Percentiles rank a stretch among this genome's conserved stretches.
These are phyloP conservation scores for Phaenicophaeus curvirostris DNA, from an alignment of 2,797 vertebrate genomes.

Conservation along the genomic window DNA sequence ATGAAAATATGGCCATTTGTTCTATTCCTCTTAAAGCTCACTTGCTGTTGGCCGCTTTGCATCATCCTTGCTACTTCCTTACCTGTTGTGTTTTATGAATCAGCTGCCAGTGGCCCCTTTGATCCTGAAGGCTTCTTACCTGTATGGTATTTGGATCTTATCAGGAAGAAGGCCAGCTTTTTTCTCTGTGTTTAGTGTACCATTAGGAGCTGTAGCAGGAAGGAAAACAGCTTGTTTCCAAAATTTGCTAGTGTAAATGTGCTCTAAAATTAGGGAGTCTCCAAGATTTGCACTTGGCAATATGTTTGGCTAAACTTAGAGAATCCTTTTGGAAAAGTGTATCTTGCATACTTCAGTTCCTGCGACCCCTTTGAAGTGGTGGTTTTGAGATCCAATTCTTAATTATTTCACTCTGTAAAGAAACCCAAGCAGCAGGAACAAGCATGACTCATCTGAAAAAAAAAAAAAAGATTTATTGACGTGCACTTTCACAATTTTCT, in stretches of 20 bases:
- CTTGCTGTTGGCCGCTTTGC: neutral
- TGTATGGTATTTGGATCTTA: neutral
- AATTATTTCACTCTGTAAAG: neutral
- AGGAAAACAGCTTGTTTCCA: neutral
- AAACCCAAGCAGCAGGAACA: neutral
- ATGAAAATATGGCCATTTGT: neutral
- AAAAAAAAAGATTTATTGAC: neutral
- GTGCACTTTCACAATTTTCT: neutral
- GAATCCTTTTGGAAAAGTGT: neutral
- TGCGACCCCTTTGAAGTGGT: neutral
- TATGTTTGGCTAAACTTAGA: neutral
- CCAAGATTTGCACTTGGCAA: neutral
- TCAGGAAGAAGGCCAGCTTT: neutral
- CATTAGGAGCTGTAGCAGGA: neutral
- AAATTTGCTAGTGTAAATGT: neutral
- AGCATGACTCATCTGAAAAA: neutral
- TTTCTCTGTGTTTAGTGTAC: fast-evolving
- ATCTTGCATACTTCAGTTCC: neutral
- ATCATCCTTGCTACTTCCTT: neutral
- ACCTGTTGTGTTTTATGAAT: neutral
- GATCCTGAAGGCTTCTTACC: neutral
- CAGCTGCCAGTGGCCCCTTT: neutral
- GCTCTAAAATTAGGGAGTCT: neutral
- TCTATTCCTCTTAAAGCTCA: neutral
- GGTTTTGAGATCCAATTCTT: neutral